phyloP scores from a whole-genome alignment of 2,888 invertebrate genomes.

The Pherbina coryleti region DNA sequence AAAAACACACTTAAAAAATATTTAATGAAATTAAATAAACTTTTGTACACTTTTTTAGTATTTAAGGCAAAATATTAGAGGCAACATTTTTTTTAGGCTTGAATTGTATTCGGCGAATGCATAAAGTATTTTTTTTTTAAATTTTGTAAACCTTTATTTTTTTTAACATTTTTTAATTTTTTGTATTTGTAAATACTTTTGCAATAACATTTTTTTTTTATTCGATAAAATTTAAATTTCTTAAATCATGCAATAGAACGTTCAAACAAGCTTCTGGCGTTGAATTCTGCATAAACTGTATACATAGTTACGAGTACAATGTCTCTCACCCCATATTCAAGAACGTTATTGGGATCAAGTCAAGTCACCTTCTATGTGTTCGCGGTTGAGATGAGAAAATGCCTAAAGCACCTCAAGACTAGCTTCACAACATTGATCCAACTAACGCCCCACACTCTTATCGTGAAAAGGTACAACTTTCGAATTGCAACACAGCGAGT shows the following conservation, averaged over 20 bases:
- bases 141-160: neutral
- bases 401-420: no score
- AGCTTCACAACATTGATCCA: no score
- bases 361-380: no score
- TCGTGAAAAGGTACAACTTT: no score
- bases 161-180: neutral
- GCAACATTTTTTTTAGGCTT: slow-evolving; percentile 1
- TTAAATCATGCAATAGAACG: neutral
- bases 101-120: neutral
- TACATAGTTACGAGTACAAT: no score
- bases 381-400: no score
- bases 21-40: neutral
- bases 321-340: no score
- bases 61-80: slow-evolving; percentile 3
- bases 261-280: neutral
- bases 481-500: no score
- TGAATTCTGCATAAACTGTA: neutral
- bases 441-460: no score
- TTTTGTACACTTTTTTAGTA: slow-evolving; percentile 32
- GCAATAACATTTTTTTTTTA: no score
- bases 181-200: neutral
- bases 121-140: neutral
- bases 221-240: neutral
- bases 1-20: slow-evolving; percentile 6
- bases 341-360: no score